phyloP scores from a whole-genome alignment of 2,888 invertebrate species.

The Periphyllus acericola region DNA sequence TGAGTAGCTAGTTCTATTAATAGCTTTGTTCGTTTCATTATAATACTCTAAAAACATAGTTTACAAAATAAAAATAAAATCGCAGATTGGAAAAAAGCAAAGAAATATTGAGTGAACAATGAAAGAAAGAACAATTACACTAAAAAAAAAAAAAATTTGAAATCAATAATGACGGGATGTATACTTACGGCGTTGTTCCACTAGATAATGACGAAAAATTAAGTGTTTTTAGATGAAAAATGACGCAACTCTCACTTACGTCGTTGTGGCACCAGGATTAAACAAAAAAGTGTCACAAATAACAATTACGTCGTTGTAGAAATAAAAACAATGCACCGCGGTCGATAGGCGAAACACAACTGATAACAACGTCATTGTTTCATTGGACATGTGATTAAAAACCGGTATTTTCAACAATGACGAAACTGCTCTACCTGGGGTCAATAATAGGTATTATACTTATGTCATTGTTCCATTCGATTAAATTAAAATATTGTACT shows the following conservation, averaged over 20 bases:
- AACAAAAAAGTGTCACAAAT: slow-evolving; percentile 7
- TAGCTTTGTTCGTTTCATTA: slow-evolving; percentile 14
- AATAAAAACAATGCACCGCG: neutral
- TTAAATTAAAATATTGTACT: slow-evolving; percentile 34
- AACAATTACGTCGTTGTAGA: slow-evolving; percentile 20
- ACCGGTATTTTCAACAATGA: slow-evolving; percentile 17
- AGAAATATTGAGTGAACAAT: slow-evolving; percentile 29
- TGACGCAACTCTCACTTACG: slow-evolving; percentile 14
- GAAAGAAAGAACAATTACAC: slow-evolving; percentile 19
- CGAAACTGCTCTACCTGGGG: neutral
- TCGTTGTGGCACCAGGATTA: neutral
- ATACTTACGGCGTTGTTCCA: slow-evolving; percentile 24
- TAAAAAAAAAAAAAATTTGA: slow-evolving; percentile 4
- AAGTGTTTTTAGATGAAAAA: neutral
- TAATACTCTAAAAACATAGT: slow-evolving; percentile 10
- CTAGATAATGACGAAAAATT: slow-evolving; percentile 28
- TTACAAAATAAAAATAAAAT: slow-evolving; percentile 21
- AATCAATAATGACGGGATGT: slow-evolving; percentile 7
- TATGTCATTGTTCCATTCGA: slow-evolving; percentile 12
- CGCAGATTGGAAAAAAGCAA: neutral
- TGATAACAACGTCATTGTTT: slow-evolving; percentile 15
- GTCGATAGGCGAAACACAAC: neutral
- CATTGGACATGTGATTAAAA: slow-evolving; percentile 8
- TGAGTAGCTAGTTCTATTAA: slow-evolving; percentile 7
- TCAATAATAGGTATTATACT: slow-evolving; percentile 41